Percentiles rank a stretch among this genome's conserved stretches.
phyloP scores from a whole-genome alignment of 1,140 invertebrate species.

The Achroia grisella region DNA sequence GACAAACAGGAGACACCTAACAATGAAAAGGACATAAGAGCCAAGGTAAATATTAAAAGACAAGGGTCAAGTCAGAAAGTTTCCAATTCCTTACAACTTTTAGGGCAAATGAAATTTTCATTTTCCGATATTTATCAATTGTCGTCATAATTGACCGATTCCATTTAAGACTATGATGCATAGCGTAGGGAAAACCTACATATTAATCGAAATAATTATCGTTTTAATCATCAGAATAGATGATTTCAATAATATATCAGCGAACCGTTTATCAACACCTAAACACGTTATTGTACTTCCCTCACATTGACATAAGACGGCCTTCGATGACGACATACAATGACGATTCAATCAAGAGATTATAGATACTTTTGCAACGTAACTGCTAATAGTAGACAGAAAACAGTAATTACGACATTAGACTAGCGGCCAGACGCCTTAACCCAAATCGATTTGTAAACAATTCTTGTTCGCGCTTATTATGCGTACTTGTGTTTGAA shows the following conservation, averaged over 20 bases:
- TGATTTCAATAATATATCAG: neutral
- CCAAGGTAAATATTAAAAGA: slow-evolving; percentile 69
- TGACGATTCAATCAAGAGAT: slow-evolving; percentile 5
- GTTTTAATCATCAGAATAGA: neutral
- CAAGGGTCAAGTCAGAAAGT: slow-evolving; percentile 24
- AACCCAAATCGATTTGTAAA: slow-evolving; percentile 7
- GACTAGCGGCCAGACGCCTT: slow-evolving; percentile 1
- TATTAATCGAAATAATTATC: neutral
- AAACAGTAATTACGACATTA: neutral
- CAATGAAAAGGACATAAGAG: slow-evolving; percentile 77
- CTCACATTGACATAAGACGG: slow-evolving; percentile 4
- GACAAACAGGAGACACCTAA: slow-evolving; percentile 79
- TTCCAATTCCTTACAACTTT: slow-evolving; percentile 47
- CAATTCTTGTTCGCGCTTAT: slow-evolving; percentile 2
- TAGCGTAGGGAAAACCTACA: neutral
- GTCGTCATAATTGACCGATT: too few relatives aligned
- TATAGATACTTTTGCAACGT: neutral
- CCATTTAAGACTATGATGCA: neutral
- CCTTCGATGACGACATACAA: slow-evolving; percentile 6
- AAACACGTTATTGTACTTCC: neutral
- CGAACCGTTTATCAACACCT: neutral
- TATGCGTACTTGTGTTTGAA: neutral
- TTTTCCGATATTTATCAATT: too few relatives aligned
- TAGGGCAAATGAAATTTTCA: neutral
- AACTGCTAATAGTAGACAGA: too few relatives aligned